Evolutionary conservation across 2,888 invertebrate species (phyloP).

Genomic region (Trilocha varians): DNA sequence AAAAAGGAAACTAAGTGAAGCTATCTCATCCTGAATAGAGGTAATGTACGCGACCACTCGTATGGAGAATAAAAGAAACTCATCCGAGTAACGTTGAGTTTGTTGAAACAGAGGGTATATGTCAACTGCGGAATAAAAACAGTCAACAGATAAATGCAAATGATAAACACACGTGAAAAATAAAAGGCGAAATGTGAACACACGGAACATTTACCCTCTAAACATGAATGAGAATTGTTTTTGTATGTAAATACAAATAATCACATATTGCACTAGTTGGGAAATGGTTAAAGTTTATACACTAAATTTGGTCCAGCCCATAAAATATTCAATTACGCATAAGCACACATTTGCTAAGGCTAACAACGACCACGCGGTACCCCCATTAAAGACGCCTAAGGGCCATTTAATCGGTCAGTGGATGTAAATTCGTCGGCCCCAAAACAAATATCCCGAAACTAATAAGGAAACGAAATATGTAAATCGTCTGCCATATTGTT

Average conservation of each 20-base stretch:
- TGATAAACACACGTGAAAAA: slow-evolving; percentile 64
- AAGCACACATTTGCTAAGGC: slow-evolving; percentile 72
- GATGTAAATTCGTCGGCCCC: slow-evolving; percentile 71
- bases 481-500: slow-evolving; percentile 73
- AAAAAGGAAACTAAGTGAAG: slow-evolving; percentile 72
- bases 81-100: slow-evolving; percentile 46
- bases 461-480: slow-evolving; percentile 75
- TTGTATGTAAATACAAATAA: slow-evolving; percentile 16
- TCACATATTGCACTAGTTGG: slow-evolving; percentile 6
- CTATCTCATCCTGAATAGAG: slow-evolving; percentile 67
- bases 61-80: slow-evolving; percentile 68
- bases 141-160: slow-evolving; percentile 73
- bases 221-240: slow-evolving; percentile 16
- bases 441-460: slow-evolving; percentile 74
- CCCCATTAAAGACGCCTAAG: slow-evolving; percentile 74
- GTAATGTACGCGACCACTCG: slow-evolving; percentile 65
- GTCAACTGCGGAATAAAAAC: slow-evolving; percentile 71
- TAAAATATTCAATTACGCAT: slow-evolving; percentile 74
- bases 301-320: slow-evolving; percentile 60
- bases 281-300: slow-evolving; percentile 58
- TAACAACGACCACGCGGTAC: slow-evolving; percentile 72
- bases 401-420: slow-evolving; percentile 74
- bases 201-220: slow-evolving; percentile 40
- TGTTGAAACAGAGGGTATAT: slow-evolving; percentile 69
- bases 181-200: slow-evolving; percentile 55